These are phyloP conservation scores for Erebia palarica DNA, from an alignment of 2,888 invertebrate species.

Conservation along the genomic window DNA sequence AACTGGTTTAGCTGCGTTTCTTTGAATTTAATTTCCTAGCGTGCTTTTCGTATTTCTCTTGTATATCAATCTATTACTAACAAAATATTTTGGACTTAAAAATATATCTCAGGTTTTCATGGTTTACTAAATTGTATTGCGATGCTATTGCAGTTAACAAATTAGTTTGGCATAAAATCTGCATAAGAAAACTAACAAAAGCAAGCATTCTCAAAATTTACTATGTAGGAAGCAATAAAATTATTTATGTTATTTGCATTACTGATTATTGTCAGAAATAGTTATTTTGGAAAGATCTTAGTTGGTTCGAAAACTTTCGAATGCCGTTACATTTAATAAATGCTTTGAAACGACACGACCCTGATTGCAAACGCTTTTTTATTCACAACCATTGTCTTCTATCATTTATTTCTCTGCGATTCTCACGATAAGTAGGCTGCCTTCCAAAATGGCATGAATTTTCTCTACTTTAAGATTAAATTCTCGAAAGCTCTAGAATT, in stretches of 20 bases:
- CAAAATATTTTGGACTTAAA: too few relatives aligned
- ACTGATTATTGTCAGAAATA: background rate
- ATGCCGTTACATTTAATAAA: slow-evolving; percentile 5
- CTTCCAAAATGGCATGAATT: slow-evolving; percentile 50
- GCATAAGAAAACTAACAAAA: too few relatives aligned
- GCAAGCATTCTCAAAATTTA: too few relatives aligned
- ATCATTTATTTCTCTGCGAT: slow-evolving; percentile 45
- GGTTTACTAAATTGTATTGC: too few relatives aligned
- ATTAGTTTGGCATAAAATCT: too few relatives aligned
- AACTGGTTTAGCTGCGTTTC: background rate
- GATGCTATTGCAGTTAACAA: too few relatives aligned
- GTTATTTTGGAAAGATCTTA: background rate
- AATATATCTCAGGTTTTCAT: too few relatives aligned
- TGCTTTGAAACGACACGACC: slow-evolving; percentile 6
- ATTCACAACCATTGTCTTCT: slow-evolving; percentile 60
- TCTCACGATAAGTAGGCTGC: slow-evolving; percentile 49
- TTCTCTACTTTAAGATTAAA: slow-evolving; percentile 18
- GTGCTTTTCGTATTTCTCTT: background rate
- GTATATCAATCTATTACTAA: too few relatives aligned
- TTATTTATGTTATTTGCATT: slow-evolving; percentile 1
- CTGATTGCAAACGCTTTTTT: slow-evolving; percentile 51
- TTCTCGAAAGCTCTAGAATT: slow-evolving; percentile 23
- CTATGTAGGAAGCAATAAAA: too few relatives aligned
- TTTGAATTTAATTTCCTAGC: background rate
- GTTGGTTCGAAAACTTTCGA: background rate